Evolutionary conservation across 1,140 invertebrate species (phyloP), one percentile per base, ranked within the genome.

Genomic region (Drosophila cardini): DNA sequence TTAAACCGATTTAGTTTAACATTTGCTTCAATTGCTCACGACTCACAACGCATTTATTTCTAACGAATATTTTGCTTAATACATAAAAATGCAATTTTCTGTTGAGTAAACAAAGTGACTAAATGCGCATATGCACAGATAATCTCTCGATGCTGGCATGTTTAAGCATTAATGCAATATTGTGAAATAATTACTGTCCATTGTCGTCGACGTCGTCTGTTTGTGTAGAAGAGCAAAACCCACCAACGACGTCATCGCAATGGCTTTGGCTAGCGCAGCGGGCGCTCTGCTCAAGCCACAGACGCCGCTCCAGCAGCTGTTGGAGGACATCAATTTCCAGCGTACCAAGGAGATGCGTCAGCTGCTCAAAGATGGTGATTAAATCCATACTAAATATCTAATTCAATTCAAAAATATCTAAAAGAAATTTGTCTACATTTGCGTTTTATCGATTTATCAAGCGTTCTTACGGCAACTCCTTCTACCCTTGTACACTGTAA

Each of bases 251-350:
- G 40, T 69, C 68, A 73, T 71, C 34, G 34, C 8, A 15, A 95
- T 95, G 94, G 94, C 94, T 76, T 92, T 94, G 80, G 93, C 94
- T 73, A 94, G 93, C 72, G 93, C 94, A 30, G 93, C 93, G 30
- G 93, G 94, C 8, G 92, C 93, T 46, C 93, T 94, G 43, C 83
- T 95, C 38, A 94, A 94, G 86, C 93, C 94, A 30, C 94, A 96
- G 11, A 97, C 95, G n/a, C 86, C 90, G 18, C 91, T 97, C 69
- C 96, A 97, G 89, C 96, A 97, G 82, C 93, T 98, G 18, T 93
- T 98, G 15, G 96, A 97, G 85, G 97, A 98, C 92, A 97, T 98
- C 68, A 97, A 97, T 91, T 98, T 97, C 86, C 97, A 97, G 91
- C 94, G 97, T 55, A 96, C 96, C 4, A 97, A 97, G 92, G 97